phyloP scores from a whole-genome alignment of 2,113 vertebrate genomes.

The Phalacrocorax carbo region DNA sequence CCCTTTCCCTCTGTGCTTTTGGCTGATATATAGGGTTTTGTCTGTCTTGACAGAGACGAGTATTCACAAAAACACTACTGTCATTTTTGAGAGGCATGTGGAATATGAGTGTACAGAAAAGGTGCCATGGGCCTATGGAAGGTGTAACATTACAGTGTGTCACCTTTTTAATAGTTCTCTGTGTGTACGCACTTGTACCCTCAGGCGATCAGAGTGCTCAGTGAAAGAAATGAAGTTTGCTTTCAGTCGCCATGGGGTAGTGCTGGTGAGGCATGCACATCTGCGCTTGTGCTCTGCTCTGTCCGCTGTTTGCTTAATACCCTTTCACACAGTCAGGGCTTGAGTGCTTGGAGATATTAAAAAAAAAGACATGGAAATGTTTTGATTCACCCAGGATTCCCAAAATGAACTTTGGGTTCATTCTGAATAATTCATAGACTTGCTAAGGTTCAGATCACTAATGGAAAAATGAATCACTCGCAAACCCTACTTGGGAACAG shows the following conservation, averaged over 20 bases:
- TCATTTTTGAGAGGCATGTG: background rate
- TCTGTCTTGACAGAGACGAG: background rate
- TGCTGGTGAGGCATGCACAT: background rate
- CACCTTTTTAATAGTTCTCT: background rate
- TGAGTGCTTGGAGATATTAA: background rate
- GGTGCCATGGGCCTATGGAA: background rate
- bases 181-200: too few relatives aligned
- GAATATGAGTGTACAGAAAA: too few relatives aligned
- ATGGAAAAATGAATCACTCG: background rate
- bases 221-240: background rate
- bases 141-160: background rate
- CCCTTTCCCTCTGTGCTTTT: background rate
- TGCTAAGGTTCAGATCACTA: background rate
- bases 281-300: background rate
- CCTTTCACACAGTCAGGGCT: background rate
- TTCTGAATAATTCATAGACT: background rate
- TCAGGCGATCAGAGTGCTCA: background rate
- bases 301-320: background rate
- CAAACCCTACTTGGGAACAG: background rate
- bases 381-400: background rate
- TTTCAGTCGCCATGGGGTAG: background rate
- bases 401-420: background rate
- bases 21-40: background rate
- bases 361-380: background rate
- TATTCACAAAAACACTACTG: background rate